Evolutionary conservation across 2,113 vertebrate species (phyloP), one percentile per base, ranked within the genome.

Genomic region (Seriola quinqueradiata): DNA sequence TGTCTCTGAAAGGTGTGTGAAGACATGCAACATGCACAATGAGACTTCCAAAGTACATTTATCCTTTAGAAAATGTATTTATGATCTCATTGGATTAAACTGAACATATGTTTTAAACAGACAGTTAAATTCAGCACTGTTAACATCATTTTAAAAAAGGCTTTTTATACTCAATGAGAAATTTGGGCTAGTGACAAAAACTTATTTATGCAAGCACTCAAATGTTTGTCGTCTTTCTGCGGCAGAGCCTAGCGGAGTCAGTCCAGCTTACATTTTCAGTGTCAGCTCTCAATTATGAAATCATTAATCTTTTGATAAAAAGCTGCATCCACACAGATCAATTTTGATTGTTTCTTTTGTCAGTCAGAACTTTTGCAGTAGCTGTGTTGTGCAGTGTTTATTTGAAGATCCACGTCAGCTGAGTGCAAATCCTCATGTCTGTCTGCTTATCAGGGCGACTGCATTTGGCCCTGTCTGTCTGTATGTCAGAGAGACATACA

Each of bases 1-100:
- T 99, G 76, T 94, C 96, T 0, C 95, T 99, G 75, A 99, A 99
- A 97, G 98, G 98, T 97, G 79, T 67, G 95, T 68, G 52, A 25
- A 67, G 23, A 79, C 54, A 50, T 12, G 8, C n/a, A 10, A 54
- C 12, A 1, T 63, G 6, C 23, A 5, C 46, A 4, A 32, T 54
- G 8, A 12, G 23, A 9, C n/a, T n/a, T n/a, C 50, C 50, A 54
- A 10, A 54, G 21, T 21, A 28, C 9, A 25, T 12, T 57, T 25
- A 12, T 57, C 54, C 28, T 28, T 28, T 28, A 28, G 28, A 48
- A 19, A 14, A 17, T 38, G 4, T 11, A n/a, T 21, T 38, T 54
- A 23, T 52, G 8, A 36, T n/a, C 21, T 70, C 5, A 54, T 50
- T 71, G 13, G 17, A n/a, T 48, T 12, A 32, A 42, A 66, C 17